phyloP scores from a whole-genome alignment of 2,888 invertebrate genomes.

The Nowickia ferox region DNA sequence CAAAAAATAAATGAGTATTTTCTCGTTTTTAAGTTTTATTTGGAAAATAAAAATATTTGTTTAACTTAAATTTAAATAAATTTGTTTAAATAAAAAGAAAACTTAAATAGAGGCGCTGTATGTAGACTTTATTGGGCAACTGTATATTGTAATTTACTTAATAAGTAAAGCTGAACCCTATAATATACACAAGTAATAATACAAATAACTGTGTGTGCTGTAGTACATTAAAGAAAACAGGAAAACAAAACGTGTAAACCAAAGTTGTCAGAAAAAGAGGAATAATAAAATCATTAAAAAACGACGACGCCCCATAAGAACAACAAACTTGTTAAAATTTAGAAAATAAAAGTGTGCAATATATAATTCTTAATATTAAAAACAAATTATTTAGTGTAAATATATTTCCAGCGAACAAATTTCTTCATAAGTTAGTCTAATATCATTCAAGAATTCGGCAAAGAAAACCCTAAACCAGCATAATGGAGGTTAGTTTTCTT shows the following conservation, averaged over 20 bases:
- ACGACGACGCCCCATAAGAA: constrained; percentile 64
- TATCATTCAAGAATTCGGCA: not conserved
- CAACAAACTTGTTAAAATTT: constrained; percentile 26
- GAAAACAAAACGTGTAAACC: constrained; percentile 13
- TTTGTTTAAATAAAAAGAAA: too few relatives aligned
- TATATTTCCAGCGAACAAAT: not conserved
- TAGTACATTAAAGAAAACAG: not conserved
- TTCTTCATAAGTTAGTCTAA: not conserved
- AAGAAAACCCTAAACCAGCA: constrained; percentile 1
- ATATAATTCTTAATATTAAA: constrained; percentile 1
- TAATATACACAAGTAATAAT: not conserved
- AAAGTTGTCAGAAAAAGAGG: constrained; percentile 20
- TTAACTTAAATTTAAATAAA: too few relatives aligned
- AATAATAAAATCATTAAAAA: constrained; percentile 37
- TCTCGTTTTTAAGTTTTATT: too few relatives aligned
- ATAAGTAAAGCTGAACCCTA: constrained; percentile 23
- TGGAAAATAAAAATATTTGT: too few relatives aligned
- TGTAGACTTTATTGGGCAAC: too few relatives aligned
- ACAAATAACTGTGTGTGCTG: constrained; percentile 6
- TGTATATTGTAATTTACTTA: constrained; percentile 38
- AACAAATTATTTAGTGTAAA: not conserved
- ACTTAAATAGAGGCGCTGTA: too few relatives aligned
- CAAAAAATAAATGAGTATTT: too few relatives aligned
- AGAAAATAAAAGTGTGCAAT: constrained; percentile 56
- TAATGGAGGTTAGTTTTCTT: constrained; percentile 61